Base-by-base conservation (phyloP, 1,140 invertebrate species). In the Drosophila orena region DNA sequence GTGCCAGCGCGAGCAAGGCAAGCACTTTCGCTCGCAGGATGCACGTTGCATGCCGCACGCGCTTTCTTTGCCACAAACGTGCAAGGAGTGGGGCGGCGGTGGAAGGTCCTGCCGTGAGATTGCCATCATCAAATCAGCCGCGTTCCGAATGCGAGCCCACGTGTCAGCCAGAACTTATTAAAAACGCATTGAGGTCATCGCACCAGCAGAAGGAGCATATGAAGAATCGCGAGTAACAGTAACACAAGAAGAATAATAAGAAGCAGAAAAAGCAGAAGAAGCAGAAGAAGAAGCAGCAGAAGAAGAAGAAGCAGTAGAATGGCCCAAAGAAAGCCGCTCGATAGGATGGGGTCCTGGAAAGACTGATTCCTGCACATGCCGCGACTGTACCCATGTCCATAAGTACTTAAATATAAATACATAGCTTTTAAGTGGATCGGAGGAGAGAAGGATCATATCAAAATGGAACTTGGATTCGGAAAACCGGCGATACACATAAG, bases 51-150 rank as follows among this genome's bases (percentile, higher is more conserved):
- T 81, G 81, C 81, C 49, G 46, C 77, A 86, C 73, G 78, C 81
- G 75, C 79, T 85, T 61, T 74, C 37, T 15, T 44, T 43, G 65
- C 60, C 22, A 14, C 24, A 34, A 10, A 22, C 11, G 15, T n/a
- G 37, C 17, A 4, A 15, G 34, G 50, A 46, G 37, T 14, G 35
- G 2, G 37, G 46, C 24, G 37, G 44, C 14, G 11, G 42, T 14
- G 38, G 58, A 17, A 49, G 62, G 50, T 49, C 72, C 40, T 75
- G 72, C 54, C 81, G 69, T 62, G 78, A 85, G 81, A 85, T 85
- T 78, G 60, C 42, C 73, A 85, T 85, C 81, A 66, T 70, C 73
- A 77, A 85, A 86, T 85, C 81, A 85, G 81, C 81, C 47, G 47
- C 59, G 68, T 22, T 44, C 43, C 43, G 27, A 20, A 20, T 64